phyloP scores from a whole-genome alignment of 2,888 invertebrate species.

The Spicauda simplicius region DNA sequence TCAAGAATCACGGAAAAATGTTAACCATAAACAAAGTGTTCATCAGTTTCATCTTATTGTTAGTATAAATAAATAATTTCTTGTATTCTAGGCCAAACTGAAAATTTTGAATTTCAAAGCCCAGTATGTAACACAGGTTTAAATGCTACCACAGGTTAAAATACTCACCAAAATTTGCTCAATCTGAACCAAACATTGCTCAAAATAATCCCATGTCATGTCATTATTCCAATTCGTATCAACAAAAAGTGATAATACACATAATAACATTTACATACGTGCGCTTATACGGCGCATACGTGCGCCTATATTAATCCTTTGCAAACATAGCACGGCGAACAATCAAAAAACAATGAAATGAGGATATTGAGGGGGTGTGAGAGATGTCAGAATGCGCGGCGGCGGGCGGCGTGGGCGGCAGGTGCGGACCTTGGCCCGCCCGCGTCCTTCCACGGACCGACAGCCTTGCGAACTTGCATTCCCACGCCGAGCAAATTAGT shows the following conservation, averaged over 20 bases:
- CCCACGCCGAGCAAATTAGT: constrained; percentile 2
- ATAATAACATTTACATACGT: background rate
- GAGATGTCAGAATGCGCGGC: constrained; percentile 13
- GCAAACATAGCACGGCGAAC: background rate
- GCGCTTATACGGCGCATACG: background rate
- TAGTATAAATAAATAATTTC: no score
- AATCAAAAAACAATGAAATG: constrained; percentile 5
- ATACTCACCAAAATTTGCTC: no score
- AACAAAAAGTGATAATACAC: no score
- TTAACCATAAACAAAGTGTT: background rate
- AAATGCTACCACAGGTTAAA: no score
- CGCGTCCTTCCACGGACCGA: constrained; percentile 66
- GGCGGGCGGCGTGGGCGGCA: constrained; percentile 53
- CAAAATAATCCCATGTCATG: no score
- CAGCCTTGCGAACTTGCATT: constrained; percentile 58
- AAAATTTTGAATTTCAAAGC: no score
- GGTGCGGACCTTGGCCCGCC: constrained; percentile 68
- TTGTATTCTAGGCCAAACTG: background rate
- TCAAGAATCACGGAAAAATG: constrained; percentile 9
- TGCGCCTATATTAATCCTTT: background rate
- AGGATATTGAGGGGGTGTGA: constrained; percentile 18
- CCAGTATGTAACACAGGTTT: no score
- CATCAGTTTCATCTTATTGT: background rate
- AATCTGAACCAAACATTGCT: no score
- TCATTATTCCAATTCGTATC: no score